These are phyloP conservation scores for Felis catus DNA, from an alignment of 2,113 vertebrate genomes.

Conservation along the genomic window F.catus_Fca126_mat1.0 CM031423.1:91422001-91422500, in stretches of 20 bases:
- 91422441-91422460: accelerated
- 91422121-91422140: no score
- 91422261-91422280: background rate
- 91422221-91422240: no score
- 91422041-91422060: no score
- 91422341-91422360: background rate
- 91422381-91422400: background rate
- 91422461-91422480: accelerated
- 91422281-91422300: background rate
- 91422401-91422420: accelerated
- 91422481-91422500: background rate
- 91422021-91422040: no score
- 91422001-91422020: background rate
- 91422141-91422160: no score
- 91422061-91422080: no score
- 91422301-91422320: background rate
- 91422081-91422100: no score
- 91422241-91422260: background rate
- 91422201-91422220: no score
- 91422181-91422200: no score
- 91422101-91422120: no score
- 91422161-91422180: no score
- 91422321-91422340: background rate
- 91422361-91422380: background rate
- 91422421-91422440: accelerated